Base-by-base conservation (phyloP, 2,888 invertebrate genomes). In the Yponomeuta evonymella region DNA sequence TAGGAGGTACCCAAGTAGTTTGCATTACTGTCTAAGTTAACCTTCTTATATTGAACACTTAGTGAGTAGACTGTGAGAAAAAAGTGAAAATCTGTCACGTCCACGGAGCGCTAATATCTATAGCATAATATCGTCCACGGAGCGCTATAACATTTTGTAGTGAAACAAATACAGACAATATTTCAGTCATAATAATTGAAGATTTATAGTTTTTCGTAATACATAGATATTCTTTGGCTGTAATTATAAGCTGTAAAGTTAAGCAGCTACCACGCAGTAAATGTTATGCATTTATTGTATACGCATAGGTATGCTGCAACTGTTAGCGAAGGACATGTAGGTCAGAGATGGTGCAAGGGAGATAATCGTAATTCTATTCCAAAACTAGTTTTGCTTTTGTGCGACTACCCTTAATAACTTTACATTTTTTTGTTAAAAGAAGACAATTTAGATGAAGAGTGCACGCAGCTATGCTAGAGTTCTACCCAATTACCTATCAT, bases 61-160 rank as follows among this genome's bases (percentile, higher is more conserved):
- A 15, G 51, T 58, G 15, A 58, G 5, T 15, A 4, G 51, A 78
- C 76, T 76, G 73, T 68, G 73, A 75, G 75, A 73, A 43, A 76
- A 79, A 81, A 80, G 81, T 81, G 81, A 79, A 81, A 81, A 79
- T 76, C 70, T 29, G 33, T 58, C 51, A 58, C 51, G 51, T 58
- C 15, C 15, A 58, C 51, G 51, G 6, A 58, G 15, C 15, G 51
- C 15, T 15, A 58, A 4, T 51, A 58, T 15, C 51, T 11, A 23
- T 23, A 23, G 23, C 23, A 23, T 23, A 23, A 23, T 23, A 23
- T 23, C 23, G 23, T 23, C 23, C 23, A 23, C 23, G 23, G 23
- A 23, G 23, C 23, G 23, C 23, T 23, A 23, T 23, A 23, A 23
- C 23, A 23, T 58, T 58, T 58, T 4, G 51, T 58, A 58, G 15